Base-by-base conservation (phyloP, 2,888 invertebrate genomes). In the Cephus pulcher region DNA sequence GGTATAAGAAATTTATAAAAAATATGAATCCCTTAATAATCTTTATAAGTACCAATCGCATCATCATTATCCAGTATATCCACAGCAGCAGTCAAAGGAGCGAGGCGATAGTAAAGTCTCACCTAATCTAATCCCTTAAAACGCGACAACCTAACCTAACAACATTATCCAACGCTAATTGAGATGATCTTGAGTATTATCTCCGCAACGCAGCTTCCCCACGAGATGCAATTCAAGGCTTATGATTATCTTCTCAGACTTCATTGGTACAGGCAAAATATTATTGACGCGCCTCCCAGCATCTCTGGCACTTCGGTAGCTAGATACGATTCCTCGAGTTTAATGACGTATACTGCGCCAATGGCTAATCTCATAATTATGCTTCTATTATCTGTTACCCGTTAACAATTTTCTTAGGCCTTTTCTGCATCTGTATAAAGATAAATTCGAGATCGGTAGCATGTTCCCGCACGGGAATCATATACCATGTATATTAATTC, bases 291-390 rank as follows among this genome's bases (percentile, higher is more conserved):
- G 71, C 11, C 32, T 33, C 71, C 9, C 71, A 71, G 33, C 56
- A 23, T 56, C 23, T 23, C 56, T 23, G 56, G 56, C 23, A 56
- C 56, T 23, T 56, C 23, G 84, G 84, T 85, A 82, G 86, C 80
- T 80, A 83, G 84, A 82, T 84, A 84, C 86, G 83, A 87, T 88
- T 86, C 84, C 83, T 82, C 80, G 80, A 80, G 78, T 84, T 82
- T 86, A 88, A 87, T 88, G 84, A 87, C 82, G 81, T 83, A 86
- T 85, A 84, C 86, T 35, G 35, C 84, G 80, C 82, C 83, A 81
- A 83, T 81, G 76, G 79, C 80, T 80, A 84, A 88, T 86, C 87
- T 88, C 85, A 82, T 89, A 87, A 89, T 89, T 89, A 89, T 84
- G 85, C 82, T 84, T 86, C 84, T 84, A 83, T 87, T 88, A 56